These are phyloP conservation scores for Darevskia mixta DNA, from an alignment of 2,797 vertebrate species.

Conservation along the genomic window DNA sequence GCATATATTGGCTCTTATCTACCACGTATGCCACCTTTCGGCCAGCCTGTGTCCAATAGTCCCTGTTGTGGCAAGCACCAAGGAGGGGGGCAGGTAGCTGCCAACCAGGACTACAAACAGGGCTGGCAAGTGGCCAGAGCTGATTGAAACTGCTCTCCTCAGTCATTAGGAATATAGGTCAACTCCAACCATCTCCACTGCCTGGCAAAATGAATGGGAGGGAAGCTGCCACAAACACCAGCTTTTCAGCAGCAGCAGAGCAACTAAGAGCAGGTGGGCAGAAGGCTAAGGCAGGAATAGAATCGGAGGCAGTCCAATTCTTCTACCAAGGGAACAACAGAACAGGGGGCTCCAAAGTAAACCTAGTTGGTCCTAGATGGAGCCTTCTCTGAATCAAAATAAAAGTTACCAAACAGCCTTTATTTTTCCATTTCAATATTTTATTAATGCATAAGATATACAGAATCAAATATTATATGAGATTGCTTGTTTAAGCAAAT, in stretches of 20 bases:
- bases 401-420: neutral
- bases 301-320: slow-evolving; percentile 5
- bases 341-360: neutral
- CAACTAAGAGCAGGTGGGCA: slow-evolving; percentile 26
- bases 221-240: slow-evolving; percentile 17
- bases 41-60: neutral
- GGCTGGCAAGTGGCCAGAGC: slow-evolving; percentile 9
- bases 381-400: neutral
- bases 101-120: neutral
- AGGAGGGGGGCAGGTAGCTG: neutral
- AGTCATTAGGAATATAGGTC: slow-evolving; percentile 39
- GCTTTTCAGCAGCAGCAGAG: slow-evolving; percentile 30
- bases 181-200: slow-evolving; percentile 14
- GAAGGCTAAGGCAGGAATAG: neutral
- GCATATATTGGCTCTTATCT: neutral
- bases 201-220: slow-evolving; percentile 18
- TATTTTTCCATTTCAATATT: neutral
- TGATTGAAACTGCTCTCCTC: slow-evolving; percentile 26
- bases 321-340: neutral
- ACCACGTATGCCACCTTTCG: neutral
- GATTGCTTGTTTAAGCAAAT: neutral
- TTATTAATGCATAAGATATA: neutral
- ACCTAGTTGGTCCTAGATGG: neutral
- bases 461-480: neutral
- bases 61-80: neutral